Conservation (phyloP, 2,113 vertebrate species). For the Melanerpes formicivorus region DNA sequence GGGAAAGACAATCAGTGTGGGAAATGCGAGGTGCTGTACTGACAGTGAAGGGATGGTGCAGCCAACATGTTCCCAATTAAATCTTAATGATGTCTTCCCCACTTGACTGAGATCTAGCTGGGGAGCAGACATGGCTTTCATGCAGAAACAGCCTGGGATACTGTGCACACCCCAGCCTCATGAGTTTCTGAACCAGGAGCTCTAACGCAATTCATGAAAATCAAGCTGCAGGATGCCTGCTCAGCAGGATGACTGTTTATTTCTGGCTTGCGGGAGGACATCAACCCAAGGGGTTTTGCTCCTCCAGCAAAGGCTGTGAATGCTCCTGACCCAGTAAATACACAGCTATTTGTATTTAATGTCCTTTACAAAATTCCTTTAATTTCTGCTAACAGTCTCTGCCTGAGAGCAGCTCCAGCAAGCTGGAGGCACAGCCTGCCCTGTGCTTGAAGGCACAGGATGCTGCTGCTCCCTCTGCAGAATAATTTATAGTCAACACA, state of each 20-base stretch:
- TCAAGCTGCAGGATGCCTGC: neutral
- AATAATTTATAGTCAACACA: neutral
- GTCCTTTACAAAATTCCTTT: conserved; percentile 33
- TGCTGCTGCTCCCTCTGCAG: conserved; percentile 5
- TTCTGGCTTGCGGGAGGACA: neutral
- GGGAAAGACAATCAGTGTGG: neutral
- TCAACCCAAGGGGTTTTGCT: neutral
- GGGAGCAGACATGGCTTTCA: neutral
- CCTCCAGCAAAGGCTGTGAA: neutral
- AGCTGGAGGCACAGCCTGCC: neutral
- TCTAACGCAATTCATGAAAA: neutral
- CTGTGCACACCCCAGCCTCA: neutral
- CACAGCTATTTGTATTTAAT: conserved; percentile 37
- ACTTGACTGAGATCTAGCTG: neutral
- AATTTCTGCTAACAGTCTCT: conserved; percentile 14
- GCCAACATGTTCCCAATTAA: neutral
- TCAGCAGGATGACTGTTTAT: neutral
- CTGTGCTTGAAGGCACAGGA: neutral
- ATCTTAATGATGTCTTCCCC: neutral
- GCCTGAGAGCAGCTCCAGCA: neutral
- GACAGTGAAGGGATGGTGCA: neutral
- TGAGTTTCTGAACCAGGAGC: neutral
- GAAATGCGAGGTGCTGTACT: neutral
- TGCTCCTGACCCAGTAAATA: neutral
- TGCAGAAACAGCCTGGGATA: accelerated